Evolutionary conservation across 1,140 invertebrate species (phyloP).

Genomic region (Prorops nasuta): DNA sequence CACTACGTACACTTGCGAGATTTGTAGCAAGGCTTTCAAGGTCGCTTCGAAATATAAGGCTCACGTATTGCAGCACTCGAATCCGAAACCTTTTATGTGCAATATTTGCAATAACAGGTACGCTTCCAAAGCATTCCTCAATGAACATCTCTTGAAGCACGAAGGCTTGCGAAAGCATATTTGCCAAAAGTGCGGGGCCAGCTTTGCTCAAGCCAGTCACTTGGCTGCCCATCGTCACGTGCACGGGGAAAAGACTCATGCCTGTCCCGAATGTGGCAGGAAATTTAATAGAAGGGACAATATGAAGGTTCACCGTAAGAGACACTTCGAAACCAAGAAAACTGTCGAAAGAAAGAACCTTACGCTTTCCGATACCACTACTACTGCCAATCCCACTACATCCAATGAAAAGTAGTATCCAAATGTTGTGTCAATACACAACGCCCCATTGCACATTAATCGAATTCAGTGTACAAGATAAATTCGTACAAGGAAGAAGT

Average conservation of each 20-base stretch:
- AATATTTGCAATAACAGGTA: slow-evolving; percentile 53
- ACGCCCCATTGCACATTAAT: too few species aligned
- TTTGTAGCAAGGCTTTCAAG: slow-evolving; percentile 50
- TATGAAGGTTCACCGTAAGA: slow-evolving; percentile 53
- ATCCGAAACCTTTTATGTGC: slow-evolving; percentile 52
- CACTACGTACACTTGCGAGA: slow-evolving; percentile 51
- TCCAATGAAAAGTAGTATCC: slow-evolving; percentile 29
- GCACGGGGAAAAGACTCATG: slow-evolving; percentile 52
- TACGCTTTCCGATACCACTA: slow-evolving; percentile 6
- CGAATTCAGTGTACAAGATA: too few species aligned
- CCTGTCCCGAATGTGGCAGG: slow-evolving; percentile 51
- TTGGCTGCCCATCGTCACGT: slow-evolving; percentile 52
- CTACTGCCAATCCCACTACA: background rate
- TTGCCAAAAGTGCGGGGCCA: slow-evolving; percentile 49
- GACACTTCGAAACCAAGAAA: slow-evolving; percentile 45
- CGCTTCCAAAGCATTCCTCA: slow-evolving; percentile 53
- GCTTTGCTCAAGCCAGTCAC: slow-evolving; percentile 53
- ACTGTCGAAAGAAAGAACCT: slow-evolving; percentile 29
- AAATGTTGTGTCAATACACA: too few species aligned
- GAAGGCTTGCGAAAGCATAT: slow-evolving; percentile 52
- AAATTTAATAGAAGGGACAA: slow-evolving; percentile 54
- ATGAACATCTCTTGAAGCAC: slow-evolving; percentile 52
- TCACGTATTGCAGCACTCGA: slow-evolving; percentile 50
- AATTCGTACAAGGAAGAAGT: too few species aligned
- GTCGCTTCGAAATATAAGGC: slow-evolving; percentile 52